Base-by-base conservation (phyloP, 2,888 invertebrate genomes). In the Rhimphoctona megacephalus region DNA sequence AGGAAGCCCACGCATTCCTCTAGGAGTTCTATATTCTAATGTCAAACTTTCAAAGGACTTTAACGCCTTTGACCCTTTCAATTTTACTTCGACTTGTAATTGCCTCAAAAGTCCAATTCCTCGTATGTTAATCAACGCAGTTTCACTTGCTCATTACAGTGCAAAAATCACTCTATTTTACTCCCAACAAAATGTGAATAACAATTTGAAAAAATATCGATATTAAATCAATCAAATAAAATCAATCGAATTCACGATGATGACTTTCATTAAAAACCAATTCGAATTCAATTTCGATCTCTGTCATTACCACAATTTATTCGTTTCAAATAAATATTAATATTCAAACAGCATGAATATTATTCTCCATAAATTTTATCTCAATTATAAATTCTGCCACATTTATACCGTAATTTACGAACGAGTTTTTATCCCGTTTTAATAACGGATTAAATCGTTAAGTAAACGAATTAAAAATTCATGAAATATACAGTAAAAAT, bases 1-100 rank as follows among this genome's bases (percentile, higher is more conserved):
- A 89, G 87, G 85, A 79, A 83, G 66, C 78, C 79, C 87, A 86
- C 83, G 83, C 79, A 89, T 88, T 87, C 88, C 88, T 83, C 72
- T 77, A 61, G 67, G 79, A 81, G 72, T 85, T 83, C 83, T 85
- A 85, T 82, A 84, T 84, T 79, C 84, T 70, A 81, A 73, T 74
- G 64, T 69, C 74, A 76, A 79, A 80, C 39, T 77, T 69, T 72
- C 54, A 33, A 64, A 67, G 57, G 49, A 80, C 77, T 81, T 57
- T 54, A 52, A 64, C 49, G 25, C 39, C 73, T 81, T 81, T 69
- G 76, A 76, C 69, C 46, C 39, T 46, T 66, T 77, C 39, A 61
- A 57, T 82, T 77, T 69, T 33, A 77, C 76, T 43, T 76, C 46
- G 22, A 57, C 22, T n/a, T 14, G 25, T 43, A 57, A 67, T 81